Conservation (phyloP, 2,113 vertebrate species). For the Physeter macrocephalus region DNA sequence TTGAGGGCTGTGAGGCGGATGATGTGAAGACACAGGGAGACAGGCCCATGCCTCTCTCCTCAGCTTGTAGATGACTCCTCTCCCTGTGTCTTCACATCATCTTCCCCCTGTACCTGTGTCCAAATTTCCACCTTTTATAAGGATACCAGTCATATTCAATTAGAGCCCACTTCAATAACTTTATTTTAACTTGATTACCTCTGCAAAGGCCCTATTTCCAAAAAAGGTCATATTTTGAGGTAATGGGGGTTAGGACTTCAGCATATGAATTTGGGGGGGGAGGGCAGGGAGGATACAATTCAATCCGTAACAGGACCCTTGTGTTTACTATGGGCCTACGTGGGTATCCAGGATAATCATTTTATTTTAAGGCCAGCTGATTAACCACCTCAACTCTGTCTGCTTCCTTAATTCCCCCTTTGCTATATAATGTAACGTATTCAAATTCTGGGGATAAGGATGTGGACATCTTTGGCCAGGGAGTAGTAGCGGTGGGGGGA, state of each 20-base stretch:
- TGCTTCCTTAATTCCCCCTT: not conserved
- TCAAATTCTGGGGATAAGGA: not conserved
- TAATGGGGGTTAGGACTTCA: not conserved
- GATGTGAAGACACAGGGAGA: not conserved
- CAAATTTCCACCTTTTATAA: not conserved
- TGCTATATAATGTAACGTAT: not conserved
- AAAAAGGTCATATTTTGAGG: not conserved
- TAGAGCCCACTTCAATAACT: not conserved
- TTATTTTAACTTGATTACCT: not conserved
- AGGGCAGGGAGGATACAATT: not conserved
- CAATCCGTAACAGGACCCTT: not conserved
- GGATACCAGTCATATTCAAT: not conserved
- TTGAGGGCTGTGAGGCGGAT: too few relatives aligned
- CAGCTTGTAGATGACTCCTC: not conserved
- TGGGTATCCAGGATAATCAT: not conserved
- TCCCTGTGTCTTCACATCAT: not conserved
- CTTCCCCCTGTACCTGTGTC: not conserved
- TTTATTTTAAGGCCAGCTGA: not conserved
- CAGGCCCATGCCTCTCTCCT: not conserved
- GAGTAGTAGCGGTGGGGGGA: fast-evolving
- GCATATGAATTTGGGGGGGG: not conserved
- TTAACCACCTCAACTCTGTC: not conserved
- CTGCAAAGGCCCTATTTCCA: not conserved
- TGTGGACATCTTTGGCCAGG: not conserved
- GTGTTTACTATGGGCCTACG: not conserved